Base-by-base conservation (phyloP, 2,113 vertebrate species). In the human region DNA sequence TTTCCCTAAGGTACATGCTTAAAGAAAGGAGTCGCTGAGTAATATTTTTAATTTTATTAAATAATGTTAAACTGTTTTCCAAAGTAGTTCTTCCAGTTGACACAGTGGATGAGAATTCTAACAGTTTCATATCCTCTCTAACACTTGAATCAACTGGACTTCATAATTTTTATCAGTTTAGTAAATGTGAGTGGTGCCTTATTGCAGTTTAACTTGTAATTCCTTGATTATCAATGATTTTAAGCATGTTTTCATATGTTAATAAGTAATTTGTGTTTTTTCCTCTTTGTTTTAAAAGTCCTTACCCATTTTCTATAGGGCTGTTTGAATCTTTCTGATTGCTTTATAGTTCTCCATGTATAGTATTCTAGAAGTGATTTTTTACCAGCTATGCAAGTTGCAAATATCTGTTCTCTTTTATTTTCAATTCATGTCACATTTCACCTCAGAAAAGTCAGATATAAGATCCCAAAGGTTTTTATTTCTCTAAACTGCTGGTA, bases 401-500 rank as follows among this genome's bases (percentile, higher is more conserved):
- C 23, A 85, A 82, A 82, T 52, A 70, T 52, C 18, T 94, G 4
- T 76, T 45, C 17, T 38, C 13, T 83, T 84, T 70, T 66, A 84
- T 83, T 94, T 93, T 1, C 9, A 95, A 93, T 94, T 98, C 55
- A 86, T 50, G 93, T 38, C 78, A 92, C 64, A 95, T 43, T 72
- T 95, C 73, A 96, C 50, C 20, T 96, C 78, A 95, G 52, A 93
- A 50, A 92, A 83, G 48, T 94, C 87, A 97, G n/a, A 83, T 93
- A 90, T 1, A 5, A 86, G 55, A 95, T 38, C 7, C 80, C 84
- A 80, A 96, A 97, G 27, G n/a, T 84, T 96, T 95, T 84, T 55
- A 88, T 86, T 96, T 97, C 83, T 95, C 89, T n/a, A 96, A 95
- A 98, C 80, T 93, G 57, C 16, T 98, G 86, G 94, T 85, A 83